Evolutionary conservation across 1,140 invertebrate species (phyloP), one percentile per base, ranked within the genome.

Genomic region (Antheraea mylitta): DNA sequence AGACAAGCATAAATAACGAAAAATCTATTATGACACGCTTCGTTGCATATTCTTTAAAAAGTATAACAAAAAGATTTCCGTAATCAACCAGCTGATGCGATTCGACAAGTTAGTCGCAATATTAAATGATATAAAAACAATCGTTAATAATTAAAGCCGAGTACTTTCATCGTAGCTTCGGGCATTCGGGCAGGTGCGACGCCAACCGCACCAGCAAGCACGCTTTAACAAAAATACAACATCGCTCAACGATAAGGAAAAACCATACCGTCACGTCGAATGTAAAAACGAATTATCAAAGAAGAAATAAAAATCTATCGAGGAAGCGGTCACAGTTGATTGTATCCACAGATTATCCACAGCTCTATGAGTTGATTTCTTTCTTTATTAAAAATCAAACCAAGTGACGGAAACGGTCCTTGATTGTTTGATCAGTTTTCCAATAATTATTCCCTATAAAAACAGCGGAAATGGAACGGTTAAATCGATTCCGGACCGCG

Each of bases 301-400:
- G 77, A 87, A 87, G 85, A 88, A 89, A 87, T 86, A 87, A 83
- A 85, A 82, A 89, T 80, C 77, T 76, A 82, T 85, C 85, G 86
- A 89, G 86, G 90, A 90, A 90, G 84, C 85, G 82, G 89, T 91
- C 85, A 90, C 90, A 92, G 81, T 90, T 83, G 82, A 83, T 83
- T 87, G 87, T 91, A 75, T 82, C 78, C 74, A 80, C 82, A 83
- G 86, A 87, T 87, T 87, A 84, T 86, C 84, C 71, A 87, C 81
- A 87, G 86, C 80, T 75, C 74, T 85, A 85, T 87, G 78, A 80
- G 67, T 78, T 65, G 78, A 74, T 87, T 83, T 81, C 77, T 81
- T 85, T 83, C 77, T 80, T 81, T 77, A 79, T 81, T 61, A 79
- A 73, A 80, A 83, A 81, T 73, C 82, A 73, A 77, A 75, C 80